A percentile compares a stretch with the other conserved stretches of the same genome.
Conservation (phyloP, 2,888 invertebrate species). For the Ornithoptera alexandrae region DNA sequence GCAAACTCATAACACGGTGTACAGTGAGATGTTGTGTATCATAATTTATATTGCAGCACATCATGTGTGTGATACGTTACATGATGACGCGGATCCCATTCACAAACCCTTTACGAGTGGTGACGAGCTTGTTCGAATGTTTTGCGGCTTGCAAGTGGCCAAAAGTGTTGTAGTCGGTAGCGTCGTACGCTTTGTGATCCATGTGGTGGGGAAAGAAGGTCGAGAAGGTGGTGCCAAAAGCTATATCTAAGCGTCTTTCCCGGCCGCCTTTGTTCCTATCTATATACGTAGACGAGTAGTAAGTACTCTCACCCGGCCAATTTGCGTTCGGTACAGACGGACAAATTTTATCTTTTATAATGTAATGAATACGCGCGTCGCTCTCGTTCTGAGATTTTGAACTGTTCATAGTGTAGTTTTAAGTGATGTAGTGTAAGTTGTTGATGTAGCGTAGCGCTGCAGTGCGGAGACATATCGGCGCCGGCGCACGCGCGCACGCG, state of each 20-base stretch:
- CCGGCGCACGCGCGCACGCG: not conserved
- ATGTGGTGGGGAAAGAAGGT: not conserved
- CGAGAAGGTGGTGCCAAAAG: slow-evolving; percentile 42
- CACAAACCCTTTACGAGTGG: not conserved
- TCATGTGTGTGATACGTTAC: too few relatives aligned
- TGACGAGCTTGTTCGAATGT: not conserved
- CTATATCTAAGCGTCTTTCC: slow-evolving; percentile 24
- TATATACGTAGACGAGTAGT: slow-evolving; percentile 33
- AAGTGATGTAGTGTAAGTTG: slow-evolving; percentile 47
- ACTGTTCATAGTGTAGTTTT: slow-evolving; percentile 16
- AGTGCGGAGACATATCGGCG: slow-evolving; percentile 55
- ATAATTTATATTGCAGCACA: too few relatives aligned
- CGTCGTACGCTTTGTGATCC: not conserved
- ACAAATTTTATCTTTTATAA: slow-evolving; percentile 8
- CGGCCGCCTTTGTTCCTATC: slow-evolving; percentile 40
- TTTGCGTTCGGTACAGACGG: slow-evolving; percentile 9
- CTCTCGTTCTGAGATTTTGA: slow-evolving; percentile 7
- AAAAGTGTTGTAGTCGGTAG: not conserved
- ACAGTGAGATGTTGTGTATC: too few relatives aligned
- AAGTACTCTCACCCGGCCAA: slow-evolving; percentile 19
- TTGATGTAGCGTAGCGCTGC: slow-evolving; percentile 49
- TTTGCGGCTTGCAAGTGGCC: not conserved
- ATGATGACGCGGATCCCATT: too few relatives aligned
- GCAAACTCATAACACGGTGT: too few relatives aligned
- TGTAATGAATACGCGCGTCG: slow-evolving; percentile 24